A percentile compares a stretch with the other conserved stretches of the same genome.
phyloP scores from a whole-genome alignment of 2,113 vertebrate genomes.

The Lagopus leucura region DNA sequence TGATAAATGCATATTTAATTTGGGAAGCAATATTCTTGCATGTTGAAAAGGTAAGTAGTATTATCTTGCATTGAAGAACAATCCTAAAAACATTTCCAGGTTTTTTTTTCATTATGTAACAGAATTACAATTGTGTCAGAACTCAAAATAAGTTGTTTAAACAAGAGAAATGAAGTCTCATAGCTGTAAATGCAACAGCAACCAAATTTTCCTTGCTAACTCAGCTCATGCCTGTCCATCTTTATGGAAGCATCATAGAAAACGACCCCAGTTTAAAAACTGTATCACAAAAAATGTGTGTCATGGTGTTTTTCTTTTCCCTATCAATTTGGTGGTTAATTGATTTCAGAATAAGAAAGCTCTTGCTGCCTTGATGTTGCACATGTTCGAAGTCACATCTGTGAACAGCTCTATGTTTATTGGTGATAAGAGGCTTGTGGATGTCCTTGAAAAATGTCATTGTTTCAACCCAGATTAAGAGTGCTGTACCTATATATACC shows the following conservation, averaged over 20 bases:
- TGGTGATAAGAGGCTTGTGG: not conserved
- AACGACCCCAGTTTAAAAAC: not conserved
- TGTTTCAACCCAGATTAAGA: not conserved
- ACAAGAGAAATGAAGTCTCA: not conserved
- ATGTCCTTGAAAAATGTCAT: not conserved
- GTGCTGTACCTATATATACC: not conserved
- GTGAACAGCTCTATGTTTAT: not conserved
- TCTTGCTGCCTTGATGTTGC: not conserved
- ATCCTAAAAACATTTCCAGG: not conserved
- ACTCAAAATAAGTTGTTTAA: not conserved
- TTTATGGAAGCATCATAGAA: not conserved
- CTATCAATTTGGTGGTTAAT: not conserved
- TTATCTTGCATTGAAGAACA: not conserved
- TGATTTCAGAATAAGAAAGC: not conserved
- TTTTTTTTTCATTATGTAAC: not conserved
- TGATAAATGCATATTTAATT: not conserved
- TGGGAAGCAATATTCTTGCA: constrained; percentile 13
- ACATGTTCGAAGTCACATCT: not conserved
- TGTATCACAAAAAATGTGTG: not conserved
- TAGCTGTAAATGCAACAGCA: not conserved
- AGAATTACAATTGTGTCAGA: not conserved
- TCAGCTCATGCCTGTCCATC: not conserved
- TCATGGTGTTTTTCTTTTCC: not conserved
- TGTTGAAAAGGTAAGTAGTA: not conserved
- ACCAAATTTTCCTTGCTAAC: not conserved